Evolutionary conservation across 2,888 invertebrate species (phyloP), one percentile per base, ranked within the genome.

Genomic region (Dorcus parallelipipedus): DNA sequence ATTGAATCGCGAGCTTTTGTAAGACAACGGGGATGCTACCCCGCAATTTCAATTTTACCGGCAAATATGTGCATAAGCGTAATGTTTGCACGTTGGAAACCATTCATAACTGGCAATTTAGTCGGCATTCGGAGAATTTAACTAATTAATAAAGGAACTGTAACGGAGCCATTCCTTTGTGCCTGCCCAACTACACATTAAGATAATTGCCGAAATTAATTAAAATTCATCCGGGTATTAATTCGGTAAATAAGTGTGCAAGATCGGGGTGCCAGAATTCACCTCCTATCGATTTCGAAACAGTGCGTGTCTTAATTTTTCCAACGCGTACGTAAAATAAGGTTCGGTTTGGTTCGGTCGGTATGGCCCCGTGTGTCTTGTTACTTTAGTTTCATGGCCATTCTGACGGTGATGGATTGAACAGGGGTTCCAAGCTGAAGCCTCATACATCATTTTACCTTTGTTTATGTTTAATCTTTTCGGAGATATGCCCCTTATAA

Each of bases 371-470:
- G 63, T 68, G 63, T 65, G 67, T 59, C 65, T 45, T 65, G 64
- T 63, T 65, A 69, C 69, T 70, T 45, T 45, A 45, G 45, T 45
- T 70, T 69, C 68, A 65, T 64, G 65, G 64, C 63, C 62, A 57
- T 49, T 49, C 56, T 70, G 74, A 73, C 72, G 67, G 68, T 75
- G 75, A 74, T 76, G 71, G 77, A 77, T 77, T 68, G 71, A 67
- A 64, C 67, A 59, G 60, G 67, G 71, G 63, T 67, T 63, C 64
- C 62, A 62, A 65, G 66, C 65, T 73, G 75, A 76, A 75, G 69
- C 71, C 69, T 69, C 73, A 76, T 77, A 73, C 76, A 77, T 76
- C 76, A 77, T 76, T 73, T 73, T 72, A 74, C 76, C 75, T 77
- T 75, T 76, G 76, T 76, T 77, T 76, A 73, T 74, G 71, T 74